Base-by-base conservation (phyloP, 2,888 invertebrate species). In the Leucozona laternaria region DNA sequence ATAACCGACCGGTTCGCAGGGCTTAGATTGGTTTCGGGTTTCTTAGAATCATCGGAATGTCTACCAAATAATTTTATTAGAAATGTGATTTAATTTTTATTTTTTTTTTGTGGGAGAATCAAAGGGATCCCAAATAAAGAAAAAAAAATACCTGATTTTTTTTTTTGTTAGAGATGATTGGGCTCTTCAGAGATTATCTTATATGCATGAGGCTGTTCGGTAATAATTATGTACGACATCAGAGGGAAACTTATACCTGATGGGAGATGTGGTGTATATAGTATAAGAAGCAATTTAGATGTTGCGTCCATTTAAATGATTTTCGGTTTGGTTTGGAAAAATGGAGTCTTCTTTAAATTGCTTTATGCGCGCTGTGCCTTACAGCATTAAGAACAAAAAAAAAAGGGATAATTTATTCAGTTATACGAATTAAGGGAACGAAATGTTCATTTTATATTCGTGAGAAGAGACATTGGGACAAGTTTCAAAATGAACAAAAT, bases 1-100 rank as follows among this genome's bases (percentile, higher is more conserved):
- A 22, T 13, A 31, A 75, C 55, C 31, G 7, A 72, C 71, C 68
- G 80, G 84, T 80, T 66, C 28, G n/a, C n/a, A 43, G 28, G 55
- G 73, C 77, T 81, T 43, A 72, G 70, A 81, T 81, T 80, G 85
- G 85, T 85, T 85, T 85, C 73, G 48, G 77, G 77, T 85, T 85
- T 85, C 85, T 73, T 70, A 85, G 85, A 85, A 80, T 64, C 64
- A 34, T 62, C n/a, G 85, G 85, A 85, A 85, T 85, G 81, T 57
- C 43, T 53, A 45, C 66, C 45, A 75, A 75, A 80, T 75, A 70
- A 77, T 70, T 80, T 75, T 79, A 72, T 79, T 79, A 79, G 37
- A 53, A 68, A 68, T 75, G 60, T 64, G 50, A 53, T 40, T 77
- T 48, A 45, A 34, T 68, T 78, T 66, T 31, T 13, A 50, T 57